Evolutionary conservation across 1,140 invertebrate genomes (phyloP), one percentile per base, ranked within the genome.

Genomic region (Bombyx mandarina): DNA sequence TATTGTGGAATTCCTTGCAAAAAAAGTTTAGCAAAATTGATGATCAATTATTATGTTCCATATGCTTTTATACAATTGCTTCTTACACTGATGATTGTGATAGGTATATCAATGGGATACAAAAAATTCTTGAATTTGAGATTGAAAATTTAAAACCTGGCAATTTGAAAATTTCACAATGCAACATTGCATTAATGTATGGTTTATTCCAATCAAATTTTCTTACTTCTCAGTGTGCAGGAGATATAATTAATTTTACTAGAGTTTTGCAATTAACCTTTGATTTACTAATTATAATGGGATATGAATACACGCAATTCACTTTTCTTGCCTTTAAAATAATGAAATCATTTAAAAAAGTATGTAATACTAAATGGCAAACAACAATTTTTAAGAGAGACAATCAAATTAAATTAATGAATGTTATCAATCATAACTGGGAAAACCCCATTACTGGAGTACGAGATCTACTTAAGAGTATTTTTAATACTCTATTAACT

Each of bases 351-450:
- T 79, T 82, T 55, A 75, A 82, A 54, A 84, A 82, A 69, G 71
- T 86, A 42, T 57, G 74, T 46, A 65, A 67, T 9, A 79, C 81
- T 57, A 52, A 64, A 58, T 68, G 75, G 7, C 66, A 84, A 54
- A 52, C 65, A 2, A 59, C 51, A 46, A 73, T 82, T 50, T 77
- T 80, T 44, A 73, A 63, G 58, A 60, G 52, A 22, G 57, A 68
- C 10, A 74, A 77, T 57, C 60, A 77, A 61, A 61, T 75, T 35
- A 77, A 64, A 67, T 56, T 88, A 12, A 57, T 87, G 2, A 78
- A 79, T 67, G 65, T 85, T 56, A 63, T 81, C n/a, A 88, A 79
- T 60, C 75, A 88, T 57, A 89, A 89, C 62, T 89, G 86, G 86
- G 88, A 88, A 63, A 89, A 86, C 70, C 80, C 84, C 26, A 76